Conservation (phyloP, 2,888 invertebrate species). For the Zhengitettix transpicula region DNA sequence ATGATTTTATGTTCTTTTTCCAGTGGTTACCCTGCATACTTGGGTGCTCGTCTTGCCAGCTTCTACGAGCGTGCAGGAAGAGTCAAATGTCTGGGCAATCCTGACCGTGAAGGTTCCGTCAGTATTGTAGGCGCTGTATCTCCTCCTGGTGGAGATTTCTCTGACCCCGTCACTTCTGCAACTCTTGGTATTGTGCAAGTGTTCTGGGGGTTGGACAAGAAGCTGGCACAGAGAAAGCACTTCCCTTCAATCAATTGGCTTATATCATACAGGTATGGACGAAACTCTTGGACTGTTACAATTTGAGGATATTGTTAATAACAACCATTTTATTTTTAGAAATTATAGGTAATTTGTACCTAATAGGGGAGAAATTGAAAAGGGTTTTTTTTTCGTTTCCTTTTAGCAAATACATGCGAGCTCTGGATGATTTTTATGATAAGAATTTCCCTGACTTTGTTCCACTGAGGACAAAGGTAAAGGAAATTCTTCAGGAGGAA, state of each 20-base stretch:
- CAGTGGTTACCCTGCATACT: slow-evolving; percentile 95
- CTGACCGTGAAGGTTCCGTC: slow-evolving; percentile 95
- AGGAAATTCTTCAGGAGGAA: slow-evolving; percentile 94
- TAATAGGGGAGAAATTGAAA: background rate
- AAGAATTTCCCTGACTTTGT: slow-evolving; percentile 96
- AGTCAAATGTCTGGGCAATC: slow-evolving; percentile 93
- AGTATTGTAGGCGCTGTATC: slow-evolving; percentile 99
- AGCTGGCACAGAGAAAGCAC: slow-evolving; percentile 96
- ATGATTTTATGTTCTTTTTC: slow-evolving; percentile 21
- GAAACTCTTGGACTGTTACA: no score
- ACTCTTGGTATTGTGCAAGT: slow-evolving; percentile 98
- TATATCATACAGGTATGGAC: slow-evolving; percentile 64
- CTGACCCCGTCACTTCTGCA: slow-evolving; percentile 98
- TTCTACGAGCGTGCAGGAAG: slow-evolving; percentile 99
- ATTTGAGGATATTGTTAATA: no score
- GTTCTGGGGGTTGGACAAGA: slow-evolving; percentile 99
- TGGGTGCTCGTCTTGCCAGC: slow-evolving; percentile 93
- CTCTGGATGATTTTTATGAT: slow-evolving; percentile 98
- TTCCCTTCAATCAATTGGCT: slow-evolving; percentile 99
- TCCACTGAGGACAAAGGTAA: slow-evolving; percentile 87
- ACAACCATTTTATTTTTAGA: no score
- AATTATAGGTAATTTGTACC: no score
- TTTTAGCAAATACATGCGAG: slow-evolving; percentile 90
- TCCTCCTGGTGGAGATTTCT: slow-evolving; percentile 99
- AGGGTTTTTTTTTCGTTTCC: slow-evolving; percentile 6